These are phyloP conservation scores for Neotoma lepida DNA, from an alignment of 2,113 vertebrate genomes.

Conservation along the genomic window DNA sequence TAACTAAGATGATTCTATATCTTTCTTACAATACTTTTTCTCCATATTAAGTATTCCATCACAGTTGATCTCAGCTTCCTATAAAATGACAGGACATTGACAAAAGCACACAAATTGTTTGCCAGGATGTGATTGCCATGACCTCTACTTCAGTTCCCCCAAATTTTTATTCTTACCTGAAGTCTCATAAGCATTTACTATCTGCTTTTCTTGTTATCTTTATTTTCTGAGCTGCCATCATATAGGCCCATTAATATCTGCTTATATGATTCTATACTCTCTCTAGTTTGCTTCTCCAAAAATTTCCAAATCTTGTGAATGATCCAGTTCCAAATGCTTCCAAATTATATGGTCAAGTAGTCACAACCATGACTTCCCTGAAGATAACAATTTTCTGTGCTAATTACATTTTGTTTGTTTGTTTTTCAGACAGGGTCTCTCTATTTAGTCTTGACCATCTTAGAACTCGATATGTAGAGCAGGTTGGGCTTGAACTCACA, in stretches of 20 bases:
- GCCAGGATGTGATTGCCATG: neutral
- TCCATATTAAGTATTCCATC: neutral
- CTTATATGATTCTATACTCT: neutral
- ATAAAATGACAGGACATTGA: neutral
- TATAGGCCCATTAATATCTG: neutral
- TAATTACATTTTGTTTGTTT: neutral
- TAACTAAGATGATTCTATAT: neutral
- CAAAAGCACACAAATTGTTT: neutral
- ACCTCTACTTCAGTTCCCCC: neutral
- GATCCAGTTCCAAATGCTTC: neutral
- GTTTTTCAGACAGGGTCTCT: neutral
- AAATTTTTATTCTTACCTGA: neutral
- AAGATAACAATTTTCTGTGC: neutral
- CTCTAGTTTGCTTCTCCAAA: neutral
- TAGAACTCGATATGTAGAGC: neutral
- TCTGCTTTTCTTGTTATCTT: neutral
- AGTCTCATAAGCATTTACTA: neutral
- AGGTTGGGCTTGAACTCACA: neutral
- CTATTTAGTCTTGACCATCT: neutral
- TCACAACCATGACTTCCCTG: neutral
- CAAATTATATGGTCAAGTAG: too few relatives aligned
- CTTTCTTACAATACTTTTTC: neutral
- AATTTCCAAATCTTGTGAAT: neutral
- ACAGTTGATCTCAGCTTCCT: neutral
- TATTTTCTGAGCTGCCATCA: neutral